Conservation (phyloP, 1,140 invertebrate species). For the Solen grandis region DNA sequence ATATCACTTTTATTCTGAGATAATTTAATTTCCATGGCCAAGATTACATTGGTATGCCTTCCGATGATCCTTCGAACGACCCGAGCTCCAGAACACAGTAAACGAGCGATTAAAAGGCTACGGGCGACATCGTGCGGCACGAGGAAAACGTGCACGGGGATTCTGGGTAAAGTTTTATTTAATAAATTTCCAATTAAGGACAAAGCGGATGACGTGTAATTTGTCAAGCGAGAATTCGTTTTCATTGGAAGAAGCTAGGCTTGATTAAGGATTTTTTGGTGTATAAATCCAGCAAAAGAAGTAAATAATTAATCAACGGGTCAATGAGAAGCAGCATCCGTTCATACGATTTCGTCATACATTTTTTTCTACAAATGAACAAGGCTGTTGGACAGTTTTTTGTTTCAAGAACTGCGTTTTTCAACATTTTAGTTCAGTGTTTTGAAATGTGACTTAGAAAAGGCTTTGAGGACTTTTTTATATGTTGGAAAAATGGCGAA, state of each 20-base stretch:
- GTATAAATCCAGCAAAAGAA: slow-evolving; percentile 52
- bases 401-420: no score
- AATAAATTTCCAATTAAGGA: slow-evolving; percentile 70
- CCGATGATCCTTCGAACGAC: slow-evolving; percentile 14
- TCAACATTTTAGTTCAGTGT: no score
- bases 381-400: no score
- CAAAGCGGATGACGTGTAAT: slow-evolving; percentile 65
- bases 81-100: slow-evolving; percentile 23
- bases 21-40: slow-evolving; percentile 63
- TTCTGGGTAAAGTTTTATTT: slow-evolving; percentile 68
- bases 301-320: slow-evolving; percentile 56
- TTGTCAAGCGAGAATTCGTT: slow-evolving; percentile 62
- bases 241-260: slow-evolving; percentile 22
- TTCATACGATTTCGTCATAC: no score
- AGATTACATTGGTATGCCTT: slow-evolving; percentile 54
- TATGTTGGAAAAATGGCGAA: no score
- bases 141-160: no score
- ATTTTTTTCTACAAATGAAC: no score
- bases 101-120: slow-evolving; percentile 21
- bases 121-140: slow-evolving; percentile 31
- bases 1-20: slow-evolving; percentile 68
- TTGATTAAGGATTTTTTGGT: slow-evolving; percentile 55
- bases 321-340: no score
- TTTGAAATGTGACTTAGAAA: no score
- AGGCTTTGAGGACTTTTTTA: no score